phyloP scores from a whole-genome alignment of 2,797 vertebrate genomes.

The Cyclura pinguis region DNA sequence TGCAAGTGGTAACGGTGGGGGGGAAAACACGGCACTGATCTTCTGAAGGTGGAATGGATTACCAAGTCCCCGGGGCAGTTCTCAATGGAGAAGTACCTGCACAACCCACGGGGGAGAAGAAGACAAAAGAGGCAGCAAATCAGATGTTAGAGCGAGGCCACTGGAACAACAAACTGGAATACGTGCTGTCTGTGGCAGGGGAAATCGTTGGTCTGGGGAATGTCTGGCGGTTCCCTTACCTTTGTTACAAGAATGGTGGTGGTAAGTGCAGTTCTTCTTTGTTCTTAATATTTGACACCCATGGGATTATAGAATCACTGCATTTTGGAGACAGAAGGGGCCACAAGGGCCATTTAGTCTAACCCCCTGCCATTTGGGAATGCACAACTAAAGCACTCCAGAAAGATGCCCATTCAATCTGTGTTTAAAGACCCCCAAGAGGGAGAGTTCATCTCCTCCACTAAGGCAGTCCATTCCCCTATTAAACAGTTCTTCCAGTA shows the following conservation, averaged over 20 bases:
- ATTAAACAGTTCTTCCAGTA: too few species aligned
- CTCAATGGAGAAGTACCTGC: constrained; percentile 80
- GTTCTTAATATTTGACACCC: not conserved
- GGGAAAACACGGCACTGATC: constrained; percentile 34
- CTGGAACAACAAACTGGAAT: constrained; percentile 95
- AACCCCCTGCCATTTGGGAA: too few species aligned
- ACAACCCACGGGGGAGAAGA: constrained; percentile 68
- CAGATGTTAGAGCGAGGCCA: constrained; percentile 90
- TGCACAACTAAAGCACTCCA: too few species aligned
- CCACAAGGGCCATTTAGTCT: too few species aligned
- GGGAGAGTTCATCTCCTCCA: too few species aligned
- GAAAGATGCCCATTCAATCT: too few species aligned
- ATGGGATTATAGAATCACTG: not conserved
- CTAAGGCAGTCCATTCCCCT: too few species aligned
- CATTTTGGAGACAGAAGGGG: too few species aligned
- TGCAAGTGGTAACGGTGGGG: constrained; percentile 19
- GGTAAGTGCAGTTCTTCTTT: constrained; percentile 79
- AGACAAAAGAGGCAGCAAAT: constrained; percentile 60
- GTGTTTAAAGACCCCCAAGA: too few species aligned
- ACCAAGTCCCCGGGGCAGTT: constrained; percentile 69
- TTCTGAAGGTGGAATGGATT: constrained; percentile 82
- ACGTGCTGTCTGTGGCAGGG: constrained; percentile 90
- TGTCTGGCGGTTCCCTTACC: constrained; percentile 95
- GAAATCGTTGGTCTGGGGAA: constrained; percentile 95
- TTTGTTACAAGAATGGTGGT: constrained; percentile 97